These are phyloP conservation scores for Harpalus rubripes DNA, from an alignment of 2,888 invertebrate genomes.

Conservation along the genomic window DNA sequence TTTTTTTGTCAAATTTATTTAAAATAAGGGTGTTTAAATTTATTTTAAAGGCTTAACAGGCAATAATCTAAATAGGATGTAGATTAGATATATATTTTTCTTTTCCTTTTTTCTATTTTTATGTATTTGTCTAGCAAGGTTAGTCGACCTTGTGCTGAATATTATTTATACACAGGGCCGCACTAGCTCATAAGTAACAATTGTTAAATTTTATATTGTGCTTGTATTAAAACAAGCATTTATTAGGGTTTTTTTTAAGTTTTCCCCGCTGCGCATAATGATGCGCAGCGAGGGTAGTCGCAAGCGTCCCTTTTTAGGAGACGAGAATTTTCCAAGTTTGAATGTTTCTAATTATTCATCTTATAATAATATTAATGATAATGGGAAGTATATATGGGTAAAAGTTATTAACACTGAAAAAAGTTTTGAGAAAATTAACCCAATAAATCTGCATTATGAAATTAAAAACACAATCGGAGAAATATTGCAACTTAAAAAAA, in stretches of 20 bases:
- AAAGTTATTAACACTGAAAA: neutral
- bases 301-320: neutral
- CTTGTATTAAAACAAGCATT: neutral
- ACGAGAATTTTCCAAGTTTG: neutral
- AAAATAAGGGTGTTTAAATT: neutral
- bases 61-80: no score
- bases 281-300: no score
- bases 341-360: neutral
- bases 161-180: neutral
- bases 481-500: neutral
- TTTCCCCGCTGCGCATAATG: no score
- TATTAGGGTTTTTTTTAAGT: neutral
- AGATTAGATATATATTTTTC: no score
- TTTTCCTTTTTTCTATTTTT: no score
- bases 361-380: slow-evolving; percentile 1
- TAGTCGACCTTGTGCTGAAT: no score
- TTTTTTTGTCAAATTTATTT: neutral
- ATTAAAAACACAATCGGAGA: neutral
- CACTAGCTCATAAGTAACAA: neutral
- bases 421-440: neutral
- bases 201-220: neutral
- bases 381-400: neutral
- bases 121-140: no score
- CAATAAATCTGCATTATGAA: neutral
- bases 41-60: no score